Conservation (phyloP, 2,113 vertebrate species). For the Spizaetus ornatus region DNA sequence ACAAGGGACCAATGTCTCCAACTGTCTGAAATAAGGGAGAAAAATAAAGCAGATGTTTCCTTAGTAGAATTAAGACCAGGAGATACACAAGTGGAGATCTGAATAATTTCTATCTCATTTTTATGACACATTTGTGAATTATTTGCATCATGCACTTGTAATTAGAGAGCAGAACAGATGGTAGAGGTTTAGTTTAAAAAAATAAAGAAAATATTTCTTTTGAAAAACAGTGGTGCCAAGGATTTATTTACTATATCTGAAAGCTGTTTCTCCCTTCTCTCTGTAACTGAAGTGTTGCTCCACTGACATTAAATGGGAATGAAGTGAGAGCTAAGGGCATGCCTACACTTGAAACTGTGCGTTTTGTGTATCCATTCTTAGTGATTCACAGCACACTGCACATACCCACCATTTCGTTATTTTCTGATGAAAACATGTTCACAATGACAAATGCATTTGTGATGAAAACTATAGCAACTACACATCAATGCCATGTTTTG, state of each 20-base stretch:
- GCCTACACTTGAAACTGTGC: background rate
- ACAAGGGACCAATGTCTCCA: background rate
- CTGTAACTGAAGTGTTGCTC: background rate
- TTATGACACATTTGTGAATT: slow-evolving; percentile 15
- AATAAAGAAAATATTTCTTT: slow-evolving; percentile 43
- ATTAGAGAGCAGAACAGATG: slow-evolving; percentile 44
- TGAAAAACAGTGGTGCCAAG: background rate
- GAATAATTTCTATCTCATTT: background rate
- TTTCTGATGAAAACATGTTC: background rate
- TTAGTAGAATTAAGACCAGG: background rate
- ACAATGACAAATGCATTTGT: background rate
- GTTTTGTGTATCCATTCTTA: background rate
- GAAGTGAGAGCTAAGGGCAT: background rate
- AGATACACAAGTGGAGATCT: background rate
- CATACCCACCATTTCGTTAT: background rate
- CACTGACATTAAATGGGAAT: background rate
- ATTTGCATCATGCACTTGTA: background rate
- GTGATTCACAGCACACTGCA: background rate
- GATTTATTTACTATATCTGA: background rate
- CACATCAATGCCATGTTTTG: background rate
- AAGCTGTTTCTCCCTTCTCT: background rate
- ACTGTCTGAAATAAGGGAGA: background rate
- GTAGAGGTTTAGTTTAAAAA: slow-evolving; percentile 1
- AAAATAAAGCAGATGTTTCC: slow-evolving; percentile 13
- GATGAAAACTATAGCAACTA: background rate